Base-by-base conservation (phyloP, 1,140 invertebrate species). In the Berghia stephanieae region DNA sequence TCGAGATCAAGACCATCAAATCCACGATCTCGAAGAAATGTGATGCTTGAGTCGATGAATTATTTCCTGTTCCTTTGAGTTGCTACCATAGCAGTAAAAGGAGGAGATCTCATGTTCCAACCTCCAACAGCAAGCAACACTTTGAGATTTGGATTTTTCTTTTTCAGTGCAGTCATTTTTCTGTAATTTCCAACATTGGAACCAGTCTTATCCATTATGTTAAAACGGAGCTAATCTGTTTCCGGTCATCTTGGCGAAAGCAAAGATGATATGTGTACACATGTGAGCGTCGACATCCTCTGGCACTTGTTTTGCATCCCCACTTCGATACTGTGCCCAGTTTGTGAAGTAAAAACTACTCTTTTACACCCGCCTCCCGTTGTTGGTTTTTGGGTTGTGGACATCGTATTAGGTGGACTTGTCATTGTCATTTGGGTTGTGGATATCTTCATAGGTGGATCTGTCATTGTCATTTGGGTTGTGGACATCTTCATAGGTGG, bases 1-100 rank as follows among this genome's bases (percentile, higher is more conserved):
- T 98, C 96, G 80, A 99, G 91, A 90, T 99, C 97, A 31, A 99
- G 92, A 10, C 97, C 97, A 90, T 99, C 96, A 88, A 99, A 99
- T 83, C 95, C 94, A 87, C 97, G 95, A 84, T 96, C 93, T 79
- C 96, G 91, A 63, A 98, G 91, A 86, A 97, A 98, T 88, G 94
- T 94, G 16, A 98, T 92, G 40, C 94, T 92, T 44, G 82, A 72
- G 16, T 57, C 60, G 21, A 82, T 80, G 79, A 88, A 88, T 21
- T 78, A 72, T 6, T 79, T 42, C 31, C 86, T 79, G 40, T 78
- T 81, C 24, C 60, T 44, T 31, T 75, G 38, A n/a, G 81, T 81
- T 4, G 77, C 52, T 1, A 86, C 83, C 83, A 89, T 85, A 1
- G 57, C 60, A n/a, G 82, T 83, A 74, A 89, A 90, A 75, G 96